Base-by-base conservation (phyloP, 2,888 invertebrate species). In the Sturmia bella region DNA sequence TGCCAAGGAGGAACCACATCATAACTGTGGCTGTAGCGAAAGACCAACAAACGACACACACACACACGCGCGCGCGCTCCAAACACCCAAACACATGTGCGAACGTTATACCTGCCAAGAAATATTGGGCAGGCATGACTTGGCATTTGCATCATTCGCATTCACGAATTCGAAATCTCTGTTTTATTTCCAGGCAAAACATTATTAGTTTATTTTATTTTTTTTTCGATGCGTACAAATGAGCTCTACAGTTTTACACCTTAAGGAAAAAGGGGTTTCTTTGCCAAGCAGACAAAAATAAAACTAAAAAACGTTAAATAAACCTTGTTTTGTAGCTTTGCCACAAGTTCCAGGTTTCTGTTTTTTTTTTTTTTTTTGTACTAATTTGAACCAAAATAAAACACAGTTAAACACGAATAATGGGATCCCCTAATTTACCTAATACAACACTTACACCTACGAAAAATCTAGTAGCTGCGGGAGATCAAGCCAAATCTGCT, bases 221-320 rank as follows among this genome's bases (percentile, higher is more conserved):
- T 32, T 41, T 21, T 64, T 69, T 74, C 70, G 78, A 82, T 82
- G 78, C 82, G 82, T 82, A 78, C 79, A 82, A 78, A 82, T 82
- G 82, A 79, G 70, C 78, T 66, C 78, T 79, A 78, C 69, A 82
- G 74, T 79, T 82, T 82, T 82, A 82, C 78, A 79, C 78, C 78
- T 82, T 82, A 52, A 45, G 59, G 27, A 66, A 61, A 32, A 59
- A 75, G 64, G 59, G 74, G 54, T 56, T 72, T 61, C 39, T 68
- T 57, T 63, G 27, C 24, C 52, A 48, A 27, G 19, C 5, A 56
- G 63, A 48, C 1, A 37, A 24, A 45, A 39, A 64, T 39, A 39
- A 37, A 37, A 56, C 0, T 41, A 56, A 64, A 32, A 32, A 63
- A 57, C 45, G 48, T 48, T 12, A 70, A 50, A 41, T 4, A 78